phyloP scores from a whole-genome alignment of 1,140 invertebrate species.

The Diachasmimorpha longicaudata region DNA sequence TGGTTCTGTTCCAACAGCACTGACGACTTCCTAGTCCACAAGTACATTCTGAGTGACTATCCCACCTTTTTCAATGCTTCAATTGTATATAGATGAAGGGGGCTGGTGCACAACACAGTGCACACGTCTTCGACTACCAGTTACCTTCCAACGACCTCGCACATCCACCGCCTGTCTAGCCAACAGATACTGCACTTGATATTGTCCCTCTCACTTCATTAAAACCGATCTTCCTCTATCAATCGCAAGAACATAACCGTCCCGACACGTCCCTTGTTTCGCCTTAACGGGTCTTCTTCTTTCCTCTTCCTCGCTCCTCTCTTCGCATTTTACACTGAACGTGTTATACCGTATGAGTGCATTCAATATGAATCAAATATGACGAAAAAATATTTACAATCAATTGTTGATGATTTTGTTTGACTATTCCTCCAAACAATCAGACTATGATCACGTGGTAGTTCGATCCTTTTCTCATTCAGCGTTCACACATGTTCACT shows the following conservation, averaged over 20 bases:
- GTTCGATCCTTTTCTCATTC: background rate
- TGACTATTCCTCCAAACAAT: background rate
- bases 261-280: constrained; percentile 31
- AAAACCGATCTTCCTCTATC: constrained; percentile 29
- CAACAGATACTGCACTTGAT: constrained; percentile 14
- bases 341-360: constrained; percentile 3
- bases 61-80: background rate
- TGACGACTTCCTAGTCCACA: background rate
- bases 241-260: constrained; percentile 37
- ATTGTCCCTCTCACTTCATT: constrained; percentile 5
- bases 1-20: background rate
- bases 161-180: background rate
- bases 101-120: background rate
- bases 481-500: background rate
- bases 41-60: background rate
- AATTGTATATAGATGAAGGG: background rate
- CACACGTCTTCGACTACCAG: background rate
- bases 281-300: constrained; percentile 39
- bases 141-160: constrained; percentile 4
- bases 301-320: constrained; percentile 23
- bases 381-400: background rate
- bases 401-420: background rate
- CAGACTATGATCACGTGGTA: background rate
- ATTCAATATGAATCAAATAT: background rate
- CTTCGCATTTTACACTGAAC: background rate